Evolutionary conservation across 2,888 invertebrate genomes (phyloP).

Genomic region (Acanthosoma haemorrhoidale): DNA sequence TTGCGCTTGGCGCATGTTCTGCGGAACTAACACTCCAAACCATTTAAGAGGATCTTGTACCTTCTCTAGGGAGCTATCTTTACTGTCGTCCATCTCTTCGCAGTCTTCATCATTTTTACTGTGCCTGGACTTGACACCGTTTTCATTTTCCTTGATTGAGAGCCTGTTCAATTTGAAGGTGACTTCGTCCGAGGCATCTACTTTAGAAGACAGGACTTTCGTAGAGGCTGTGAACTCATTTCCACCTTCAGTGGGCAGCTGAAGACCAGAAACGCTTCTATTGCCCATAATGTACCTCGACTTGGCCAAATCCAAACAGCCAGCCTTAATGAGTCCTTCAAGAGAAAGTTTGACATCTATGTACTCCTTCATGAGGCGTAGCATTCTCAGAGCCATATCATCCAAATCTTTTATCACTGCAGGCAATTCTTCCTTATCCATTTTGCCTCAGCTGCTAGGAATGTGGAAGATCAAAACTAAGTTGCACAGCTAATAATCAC

Average conservation of each 20-base stretch:
- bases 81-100: slow-evolving; percentile 20
- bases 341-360: slow-evolving; percentile 61
- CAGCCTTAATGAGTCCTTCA: slow-evolving; percentile 63
- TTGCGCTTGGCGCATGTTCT: slow-evolving; percentile 69
- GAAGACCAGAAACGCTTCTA: slow-evolving; percentile 58
- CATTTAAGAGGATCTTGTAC: slow-evolving; percentile 66
- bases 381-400: slow-evolving; percentile 59
- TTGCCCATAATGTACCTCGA: slow-evolving; percentile 73
- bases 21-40: slow-evolving; percentile 83
- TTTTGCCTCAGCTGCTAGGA: background rate
- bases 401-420: slow-evolving; percentile 55
- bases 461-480: too few relatives aligned
- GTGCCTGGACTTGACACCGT: background rate
- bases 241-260: slow-evolving; percentile 63
- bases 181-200: slow-evolving; percentile 38
- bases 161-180: slow-evolving; percentile 30
- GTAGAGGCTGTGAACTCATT: slow-evolving; percentile 48
- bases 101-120: background rate
- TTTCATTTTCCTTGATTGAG: slow-evolving; percentile 1
- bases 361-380: slow-evolving; percentile 69
- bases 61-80: background rate
- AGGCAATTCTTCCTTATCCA: background rate
- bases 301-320: slow-evolving; percentile 62
- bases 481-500: too few relatives aligned
- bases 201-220: slow-evolving; percentile 43